Evolutionary conservation across 1,140 invertebrate genomes (phyloP).

Genomic region (Plodia interpunctella): DNA sequence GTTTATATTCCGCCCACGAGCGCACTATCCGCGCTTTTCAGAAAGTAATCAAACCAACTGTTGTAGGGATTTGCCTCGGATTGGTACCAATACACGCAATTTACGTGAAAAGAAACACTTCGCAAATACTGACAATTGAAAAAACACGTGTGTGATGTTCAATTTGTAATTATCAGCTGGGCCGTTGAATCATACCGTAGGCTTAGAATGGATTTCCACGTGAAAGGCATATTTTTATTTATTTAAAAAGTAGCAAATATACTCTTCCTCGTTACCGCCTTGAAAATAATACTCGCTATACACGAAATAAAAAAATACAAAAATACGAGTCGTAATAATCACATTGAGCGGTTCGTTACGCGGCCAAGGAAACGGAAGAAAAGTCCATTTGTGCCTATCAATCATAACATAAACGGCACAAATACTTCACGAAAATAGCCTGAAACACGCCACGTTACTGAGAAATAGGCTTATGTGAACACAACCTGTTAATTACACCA

Average conservation of each 20-base stretch:
- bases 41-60: constrained; percentile 15
- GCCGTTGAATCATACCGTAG: too few species aligned
- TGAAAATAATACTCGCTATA: too few species aligned
- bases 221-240: too few species aligned
- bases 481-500: constrained; percentile 6
- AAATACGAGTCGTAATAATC: background rate
- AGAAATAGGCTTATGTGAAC: background rate
- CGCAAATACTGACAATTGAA: background rate
- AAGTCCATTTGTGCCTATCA: constrained; percentile 20
- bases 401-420: constrained; percentile 7
- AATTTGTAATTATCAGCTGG: background rate
- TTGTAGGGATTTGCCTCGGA: constrained; percentile 11
- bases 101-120: background rate
- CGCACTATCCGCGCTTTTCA: constrained; percentile 12
- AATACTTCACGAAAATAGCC: constrained; percentile 1
- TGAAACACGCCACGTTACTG: background rate
- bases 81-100: constrained; percentile 6
- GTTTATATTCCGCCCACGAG: constrained; percentile 5
- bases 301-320: too few species aligned
- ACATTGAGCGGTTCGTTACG: constrained; percentile 24
- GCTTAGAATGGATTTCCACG: too few species aligned
- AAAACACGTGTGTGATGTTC: background rate
- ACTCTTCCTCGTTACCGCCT: too few species aligned
- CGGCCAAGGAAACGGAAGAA: constrained; percentile 22
- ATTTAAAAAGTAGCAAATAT: too few species aligned